Base-by-base conservation (phyloP, 92 coral and sea anemone genomes). In the Epizoanthus rinbou region DNA sequence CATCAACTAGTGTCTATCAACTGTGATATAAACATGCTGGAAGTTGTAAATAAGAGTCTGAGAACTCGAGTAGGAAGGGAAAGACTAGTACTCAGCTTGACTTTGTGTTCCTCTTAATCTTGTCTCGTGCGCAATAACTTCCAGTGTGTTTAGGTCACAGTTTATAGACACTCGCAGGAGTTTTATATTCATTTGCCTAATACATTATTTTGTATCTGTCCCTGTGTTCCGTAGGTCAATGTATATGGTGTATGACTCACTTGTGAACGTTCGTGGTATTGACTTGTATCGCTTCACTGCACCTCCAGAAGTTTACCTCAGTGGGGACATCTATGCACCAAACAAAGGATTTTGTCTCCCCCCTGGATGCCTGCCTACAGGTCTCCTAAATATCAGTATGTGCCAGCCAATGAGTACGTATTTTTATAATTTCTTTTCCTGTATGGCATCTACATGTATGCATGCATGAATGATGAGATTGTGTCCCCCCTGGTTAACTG, bases 281-380 rank as follows among this genome's bases (percentile, higher is more conserved):
- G 84, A 85, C 39, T 81, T 95, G 50, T 93, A 91, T 54, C 98
- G 98, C 22, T 95, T 89, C 85, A 83, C 85, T 5, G 86, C 91
- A 8, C 95, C 95, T 4, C 85, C 85, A 10, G 86, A 91, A 41
- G 54, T 91, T 50, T 95, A 91, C 80, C 57, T 82, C 10, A 76
- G 86, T 43, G 98, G 98, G 33, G 98, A 95, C 57, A 39, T 84
- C 14, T 81, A 91, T 52, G 60, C 88, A 2, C 80, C 90, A 4
- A 95, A 95, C 86, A 93, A 91, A 83, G 98, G 98, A 62, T 95
- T 95, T 82, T 95, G 98, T 85, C 91, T 93, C 3, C 90, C 94
- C 5, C 89, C 88, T 11, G 66, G 47, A 6, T 95, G 98, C 66
- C 81, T 93, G 8, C 94, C 92, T 11, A 74, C 94, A 81, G 98